These are phyloP conservation scores for Schizaphis graminum DNA, from an alignment of 2,888 invertebrate genomes.

Conservation along the genomic window DNA sequence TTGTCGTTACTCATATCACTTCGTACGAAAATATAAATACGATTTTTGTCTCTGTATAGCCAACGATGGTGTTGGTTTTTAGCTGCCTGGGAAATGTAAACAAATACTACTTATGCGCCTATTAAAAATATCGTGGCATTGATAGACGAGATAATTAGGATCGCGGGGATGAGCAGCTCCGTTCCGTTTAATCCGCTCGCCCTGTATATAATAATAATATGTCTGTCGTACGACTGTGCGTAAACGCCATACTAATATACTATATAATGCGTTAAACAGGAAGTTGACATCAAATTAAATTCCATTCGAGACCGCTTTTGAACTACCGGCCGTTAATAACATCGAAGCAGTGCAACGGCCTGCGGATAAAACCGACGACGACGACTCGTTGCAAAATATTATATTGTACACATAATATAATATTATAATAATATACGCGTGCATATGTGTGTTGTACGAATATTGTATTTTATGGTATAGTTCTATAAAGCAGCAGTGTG, in stretches of 20 bases:
- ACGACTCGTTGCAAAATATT: neutral
- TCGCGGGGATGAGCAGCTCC: neutral
- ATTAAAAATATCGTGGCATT: neutral
- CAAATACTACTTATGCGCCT: neutral
- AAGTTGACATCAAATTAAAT: constrained; percentile 60
- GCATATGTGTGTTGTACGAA: neutral
- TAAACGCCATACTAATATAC: neutral
- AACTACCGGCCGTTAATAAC: constrained; percentile 50
- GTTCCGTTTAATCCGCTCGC: neutral
- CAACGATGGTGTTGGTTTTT: neutral
- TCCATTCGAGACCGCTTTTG: constrained; percentile 56
- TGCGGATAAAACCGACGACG: neutral
- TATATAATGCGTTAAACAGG: constrained; percentile 50
- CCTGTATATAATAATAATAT: neutral
- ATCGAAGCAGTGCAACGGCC: constrained; percentile 45
- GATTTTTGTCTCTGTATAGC: neutral
- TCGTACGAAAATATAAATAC: neutral
- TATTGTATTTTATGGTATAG: neutral
- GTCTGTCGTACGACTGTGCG: neutral
- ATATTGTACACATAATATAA: constrained; percentile 4
- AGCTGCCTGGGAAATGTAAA: neutral
- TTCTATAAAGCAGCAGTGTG: neutral
- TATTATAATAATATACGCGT: neutral
- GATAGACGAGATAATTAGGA: neutral
- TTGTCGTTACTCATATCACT: neutral